Evolutionary conservation across 2,888 invertebrate species (phyloP).

Genomic region (Cacoxenus indagator): DNA sequence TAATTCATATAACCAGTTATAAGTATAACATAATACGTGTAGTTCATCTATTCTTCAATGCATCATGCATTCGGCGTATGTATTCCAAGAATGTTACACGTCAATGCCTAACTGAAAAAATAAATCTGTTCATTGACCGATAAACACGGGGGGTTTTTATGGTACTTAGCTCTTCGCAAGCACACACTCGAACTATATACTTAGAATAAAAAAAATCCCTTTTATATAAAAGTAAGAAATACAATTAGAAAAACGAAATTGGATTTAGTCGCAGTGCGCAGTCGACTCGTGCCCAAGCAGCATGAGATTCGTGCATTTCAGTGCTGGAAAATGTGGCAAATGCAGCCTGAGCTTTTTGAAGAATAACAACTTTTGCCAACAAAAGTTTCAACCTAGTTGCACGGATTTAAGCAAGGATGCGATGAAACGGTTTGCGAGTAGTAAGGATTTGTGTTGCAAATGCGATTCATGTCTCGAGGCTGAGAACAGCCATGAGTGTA

Average conservation of each 20-base stretch:
- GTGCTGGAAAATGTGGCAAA: slow-evolving; percentile 1
- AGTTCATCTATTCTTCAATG: too few relatives aligned
- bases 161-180: too few relatives aligned
- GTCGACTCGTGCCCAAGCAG: neutral
- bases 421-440: neutral
- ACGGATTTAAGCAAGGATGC: slow-evolving; percentile 16
- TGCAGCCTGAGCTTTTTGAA: neutral
- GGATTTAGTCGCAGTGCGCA: neutral
- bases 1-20: too few relatives aligned
- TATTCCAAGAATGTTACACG: too few relatives aligned
- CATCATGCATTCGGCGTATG: too few relatives aligned
- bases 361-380: slow-evolving; percentile 7
- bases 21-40: too few relatives aligned
- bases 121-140: neutral
- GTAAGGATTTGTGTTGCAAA: slow-evolving; percentile 20
- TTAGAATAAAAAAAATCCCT: too few relatives aligned
- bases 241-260: too few relatives aligned
- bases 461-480: slow-evolving; percentile 6
- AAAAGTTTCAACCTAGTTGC: slow-evolving; percentile 17
- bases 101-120: too few relatives aligned
- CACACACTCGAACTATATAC: too few relatives aligned
- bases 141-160: neutral
- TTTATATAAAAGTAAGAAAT: too few relatives aligned
- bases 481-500: neutral
- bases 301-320: neutral